These are phyloP conservation scores for Clepsis dumicolana DNA, from an alignment of 2,888 invertebrate species.

Conservation along the genomic window DNA sequence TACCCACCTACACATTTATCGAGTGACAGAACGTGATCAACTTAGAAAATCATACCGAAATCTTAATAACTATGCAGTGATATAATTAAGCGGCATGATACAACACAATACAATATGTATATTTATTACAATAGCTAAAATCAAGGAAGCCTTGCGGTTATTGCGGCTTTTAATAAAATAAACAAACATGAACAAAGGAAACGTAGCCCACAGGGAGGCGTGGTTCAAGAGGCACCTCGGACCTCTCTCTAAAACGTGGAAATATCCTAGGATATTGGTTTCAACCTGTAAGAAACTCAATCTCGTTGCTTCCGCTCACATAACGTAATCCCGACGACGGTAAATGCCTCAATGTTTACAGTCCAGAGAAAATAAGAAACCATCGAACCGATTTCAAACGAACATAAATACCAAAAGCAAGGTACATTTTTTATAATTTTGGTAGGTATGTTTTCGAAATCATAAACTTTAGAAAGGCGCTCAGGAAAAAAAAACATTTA, in stretches of 20 bases:
- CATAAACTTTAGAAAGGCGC: neutral
- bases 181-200: conserved; percentile 23
- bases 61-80: neutral
- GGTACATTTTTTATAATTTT: neutral
- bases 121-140: neutral
- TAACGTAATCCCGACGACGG: conserved; percentile 62
- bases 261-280: conserved; percentile 68
- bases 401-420: neutral
- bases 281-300: conserved; percentile 63
- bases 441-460: neutral
- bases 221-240: conserved; percentile 45
- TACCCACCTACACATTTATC: neutral
- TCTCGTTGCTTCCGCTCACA: conserved; percentile 62
- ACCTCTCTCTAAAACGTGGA: conserved; percentile 52
- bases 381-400: conserved; percentile 25
- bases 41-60: neutral
- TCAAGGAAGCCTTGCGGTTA: neutral
- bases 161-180: conserved; percentile 20
- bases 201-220: conserved; percentile 13
- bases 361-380: conserved; percentile 24
- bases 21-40: neutral
- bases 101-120: no score
- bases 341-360: conserved; percentile 61
- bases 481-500: neutral
- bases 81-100: neutral